phyloP scores from a whole-genome alignment of 1,140 invertebrate genomes.

The Caerostris extrusa region DNA sequence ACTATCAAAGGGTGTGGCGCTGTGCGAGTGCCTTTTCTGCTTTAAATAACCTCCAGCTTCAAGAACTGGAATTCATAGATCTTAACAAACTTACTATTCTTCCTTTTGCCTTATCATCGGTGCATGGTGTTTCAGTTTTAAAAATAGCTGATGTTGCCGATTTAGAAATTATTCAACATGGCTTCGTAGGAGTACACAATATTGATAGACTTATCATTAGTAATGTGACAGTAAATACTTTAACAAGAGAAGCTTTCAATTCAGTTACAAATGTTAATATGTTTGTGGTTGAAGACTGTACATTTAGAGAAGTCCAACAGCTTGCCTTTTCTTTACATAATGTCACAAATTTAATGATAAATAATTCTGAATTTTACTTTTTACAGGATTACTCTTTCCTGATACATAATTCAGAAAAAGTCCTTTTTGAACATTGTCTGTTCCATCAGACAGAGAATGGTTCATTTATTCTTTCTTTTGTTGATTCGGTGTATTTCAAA shows the following conservation, averaged over 20 bases:
- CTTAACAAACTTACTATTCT: background rate
- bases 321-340: constrained; percentile 20
- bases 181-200: background rate
- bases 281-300: background rate
- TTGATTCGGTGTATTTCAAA: background rate
- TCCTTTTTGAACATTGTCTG: background rate
- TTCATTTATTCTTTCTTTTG: constrained; percentile 11
- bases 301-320: background rate
- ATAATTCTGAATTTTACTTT: background rate
- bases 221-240: background rate
- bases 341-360: background rate
- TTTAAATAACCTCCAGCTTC: background rate
- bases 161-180: background rate
- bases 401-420: background rate
- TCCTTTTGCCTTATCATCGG: background rate
- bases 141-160: constrained; percentile 9
- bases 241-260: constrained; percentile 1
- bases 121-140: background rate
- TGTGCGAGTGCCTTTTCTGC: constrained; percentile 19
- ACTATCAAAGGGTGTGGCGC: background rate
- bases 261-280: background rate
- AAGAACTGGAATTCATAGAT: constrained; percentile 11
- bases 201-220: background rate
- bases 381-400: background rate
- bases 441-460: constrained; percentile 20